phyloP scores from a whole-genome alignment of 2,888 invertebrate species.

The Xestoiulus laeticollis region DNA sequence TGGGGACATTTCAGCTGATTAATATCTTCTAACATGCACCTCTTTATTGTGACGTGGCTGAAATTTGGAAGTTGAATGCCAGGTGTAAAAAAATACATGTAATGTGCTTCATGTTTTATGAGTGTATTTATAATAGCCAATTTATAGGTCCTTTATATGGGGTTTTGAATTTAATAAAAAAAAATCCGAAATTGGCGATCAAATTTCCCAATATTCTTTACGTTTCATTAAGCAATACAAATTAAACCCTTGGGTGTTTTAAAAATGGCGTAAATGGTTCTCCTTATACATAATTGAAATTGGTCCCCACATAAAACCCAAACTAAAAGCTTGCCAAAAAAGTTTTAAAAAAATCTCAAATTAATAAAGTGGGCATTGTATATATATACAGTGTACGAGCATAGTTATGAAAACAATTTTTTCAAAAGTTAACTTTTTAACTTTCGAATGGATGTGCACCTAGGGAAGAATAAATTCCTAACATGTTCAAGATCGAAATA shows the following conservation, averaged over 20 bases:
- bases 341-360: not conserved
- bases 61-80: no score
- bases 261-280: not conserved
- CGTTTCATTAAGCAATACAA: constrained; percentile 5
- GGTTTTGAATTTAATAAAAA: no score
- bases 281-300: not conserved
- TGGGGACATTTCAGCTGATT: no score
- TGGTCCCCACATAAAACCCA: not conserved
- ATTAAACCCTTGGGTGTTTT: not conserved
- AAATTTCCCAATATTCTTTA: not conserved
- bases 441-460: not conserved
- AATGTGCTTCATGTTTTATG: no score
- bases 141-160: no score
- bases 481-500: not conserved
- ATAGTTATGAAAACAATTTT: not conserved
- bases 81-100: no score
- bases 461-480: not conserved
- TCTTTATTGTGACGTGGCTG: no score
- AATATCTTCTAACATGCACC: no score
- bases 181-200: not conserved
- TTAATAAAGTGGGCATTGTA: not conserved
- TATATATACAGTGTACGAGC: no score
- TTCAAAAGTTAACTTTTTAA: not conserved
- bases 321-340: not conserved
- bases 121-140: no score